Evolutionary conservation across 2,888 invertebrate genomes (phyloP), one percentile per base, ranked within the genome.

Genomic region (Phrixothrix hirtus): DNA sequence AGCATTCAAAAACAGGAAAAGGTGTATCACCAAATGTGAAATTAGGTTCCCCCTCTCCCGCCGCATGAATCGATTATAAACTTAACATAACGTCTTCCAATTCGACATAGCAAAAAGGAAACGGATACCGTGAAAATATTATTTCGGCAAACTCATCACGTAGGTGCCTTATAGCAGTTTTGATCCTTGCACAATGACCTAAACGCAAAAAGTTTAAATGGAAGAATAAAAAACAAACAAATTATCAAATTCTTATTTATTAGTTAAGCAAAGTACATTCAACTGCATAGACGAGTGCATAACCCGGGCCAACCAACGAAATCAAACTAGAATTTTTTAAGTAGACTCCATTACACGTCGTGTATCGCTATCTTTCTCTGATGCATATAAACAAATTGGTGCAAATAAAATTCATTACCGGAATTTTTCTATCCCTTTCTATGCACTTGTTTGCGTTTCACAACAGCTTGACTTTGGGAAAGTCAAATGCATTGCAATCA

Each of bases 391-490:
- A 32, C 32, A 39, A 47, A 48, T 42, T 16, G 15, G 36, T 29
- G 42, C 27, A 44, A 42, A 44, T 29, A 41, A 53, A 46, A 47
- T 38, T 26, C 41, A 35, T 10, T 26, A 29, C 16, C 47, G 16
- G 43, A 43, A 43, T 53, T 64, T 64, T 55, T 50, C 63, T 54
- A 58, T 67, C 68, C 63, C 65, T 60, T 63, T 67, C 63, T 62
- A 55, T 56, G 53, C 53, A 59, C 55, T 46, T 55, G 51, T 58
- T 55, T 58, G 44, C 57, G 36, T 41, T 57, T 58, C 58, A 55
- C 61, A 59, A 63, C 64, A 63, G 66, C 69, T 73, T 73, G 73
- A 73, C 73, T 69, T 73, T 73, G 69, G 65, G 62, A 71, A 72
- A 68, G 73, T 72, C 72, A 72, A 72, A 70, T 62, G 66, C 63